Evolutionary conservation across 2,888 invertebrate genomes (phyloP), one percentile per base, ranked within the genome.

Genomic region (Cheilosia impressa): DNA sequence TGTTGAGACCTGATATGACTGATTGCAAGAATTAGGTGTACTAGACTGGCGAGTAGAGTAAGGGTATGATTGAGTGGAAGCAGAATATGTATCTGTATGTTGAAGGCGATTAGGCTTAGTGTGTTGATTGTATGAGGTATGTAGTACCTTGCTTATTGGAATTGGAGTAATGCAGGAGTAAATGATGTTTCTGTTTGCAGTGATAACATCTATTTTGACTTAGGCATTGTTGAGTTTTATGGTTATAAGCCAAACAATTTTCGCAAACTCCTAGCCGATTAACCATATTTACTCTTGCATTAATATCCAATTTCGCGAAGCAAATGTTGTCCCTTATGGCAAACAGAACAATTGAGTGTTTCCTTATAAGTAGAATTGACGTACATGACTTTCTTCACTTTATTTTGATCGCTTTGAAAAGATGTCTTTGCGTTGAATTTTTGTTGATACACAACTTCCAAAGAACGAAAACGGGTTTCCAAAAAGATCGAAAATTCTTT

Each of bases 181-280:
- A 47, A 34, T 65, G 65, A 65, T 65, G 65, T 52, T 65, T 65
- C 15, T 65, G 50, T 22, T 65, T 22, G 50, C 65, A 65, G 15
- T 52, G 50, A 22, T 24, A 65, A 65, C 65, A 65, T 34, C 65
- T 38, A 3, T 65, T 65, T 19, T 65, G 47, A 52, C 65, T 50
- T 3, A 52, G 52, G 15, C 50, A 65, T 22, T 65, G 65, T 17
- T 34, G 47, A 6, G 34, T 52, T 4, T 65, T 65, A 15, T 65
- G 65, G 47, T 24, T 66, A 13, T 53, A 53, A 10, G 41, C 53
- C 38, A 53, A 53, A 43, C 53, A 41, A 17, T 53, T 66, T 43
- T 66, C 66, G n/a, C 66, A 66, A 22, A 22, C 22, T 22, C 22
- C 22, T 22, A 22, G 22, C 22, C 22, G 22, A 2, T 22, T 22